phyloP scores from a whole-genome alignment of 2,797 vertebrate species.

The Pelodytes ibericus region DNA sequence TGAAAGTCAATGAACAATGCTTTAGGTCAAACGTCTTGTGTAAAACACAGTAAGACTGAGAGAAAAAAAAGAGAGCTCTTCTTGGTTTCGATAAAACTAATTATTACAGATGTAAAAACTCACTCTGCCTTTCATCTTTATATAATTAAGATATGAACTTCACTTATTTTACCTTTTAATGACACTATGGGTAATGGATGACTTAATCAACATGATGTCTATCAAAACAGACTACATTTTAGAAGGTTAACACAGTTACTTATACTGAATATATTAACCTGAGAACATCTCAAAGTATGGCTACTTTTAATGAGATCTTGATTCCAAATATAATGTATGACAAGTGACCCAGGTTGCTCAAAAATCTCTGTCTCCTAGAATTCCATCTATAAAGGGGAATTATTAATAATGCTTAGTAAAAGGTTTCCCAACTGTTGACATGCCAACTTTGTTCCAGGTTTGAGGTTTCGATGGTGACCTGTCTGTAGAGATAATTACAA shows the following conservation, averaged over 20 bases:
- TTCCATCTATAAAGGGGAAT: not conserved
- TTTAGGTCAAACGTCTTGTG: too few relatives aligned
- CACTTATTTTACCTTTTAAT: not conserved
- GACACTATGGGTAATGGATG: not conserved
- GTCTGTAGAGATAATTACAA: not conserved
- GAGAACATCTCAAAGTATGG: not conserved
- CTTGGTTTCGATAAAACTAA: too few relatives aligned
- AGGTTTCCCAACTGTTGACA: not conserved
- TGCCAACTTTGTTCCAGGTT: not conserved
- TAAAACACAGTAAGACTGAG: too few relatives aligned
- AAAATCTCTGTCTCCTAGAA: not conserved
- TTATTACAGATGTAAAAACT: too few relatives aligned
- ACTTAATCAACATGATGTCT: not conserved
- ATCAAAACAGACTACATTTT: not conserved
- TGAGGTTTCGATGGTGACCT: not conserved
- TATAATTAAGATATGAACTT: not conserved
- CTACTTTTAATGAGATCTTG: conserved; percentile 39
- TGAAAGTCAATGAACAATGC: too few relatives aligned
- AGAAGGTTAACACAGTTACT: not conserved
- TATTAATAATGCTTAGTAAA: conserved; percentile 12
- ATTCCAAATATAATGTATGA: conserved; percentile 13
- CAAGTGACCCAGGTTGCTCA: not conserved
- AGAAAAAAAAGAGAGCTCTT: too few relatives aligned
- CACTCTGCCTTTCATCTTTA: not conserved
- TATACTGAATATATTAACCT: not conserved